phyloP scores from a whole-genome alignment of 2,113 vertebrate genomes.

The Pogona vitticeps region DNA sequence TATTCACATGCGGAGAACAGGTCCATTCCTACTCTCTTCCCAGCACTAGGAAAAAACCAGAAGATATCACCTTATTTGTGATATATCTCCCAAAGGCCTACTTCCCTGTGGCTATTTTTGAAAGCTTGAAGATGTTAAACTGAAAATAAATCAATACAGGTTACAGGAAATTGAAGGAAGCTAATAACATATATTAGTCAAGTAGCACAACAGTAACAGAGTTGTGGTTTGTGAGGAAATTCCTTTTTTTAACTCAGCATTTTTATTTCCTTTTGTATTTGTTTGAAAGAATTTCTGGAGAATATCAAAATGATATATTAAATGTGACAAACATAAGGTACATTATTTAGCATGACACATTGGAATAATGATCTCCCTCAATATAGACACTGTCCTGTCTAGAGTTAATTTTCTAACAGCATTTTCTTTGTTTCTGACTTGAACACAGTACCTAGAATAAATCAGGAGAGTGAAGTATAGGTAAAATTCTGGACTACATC shows the following conservation, averaged over 20 bases:
- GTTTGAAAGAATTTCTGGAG: neutral
- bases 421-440: neutral
- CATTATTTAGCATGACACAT: neutral
- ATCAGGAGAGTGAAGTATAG: neutral
- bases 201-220: neutral
- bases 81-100: neutral
- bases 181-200: constrained; percentile 1
- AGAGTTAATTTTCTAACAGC: neutral
- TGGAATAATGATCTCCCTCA: neutral
- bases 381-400: neutral
- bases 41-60: too few species aligned
- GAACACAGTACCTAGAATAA: neutral
- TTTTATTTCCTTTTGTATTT: neutral
- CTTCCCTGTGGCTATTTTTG: neutral
- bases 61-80: neutral
- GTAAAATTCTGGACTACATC: neutral
- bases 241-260: neutral
- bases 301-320: constrained; percentile 1
- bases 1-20: too few species aligned
- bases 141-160: constrained; percentile 13
- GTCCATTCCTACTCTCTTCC: neutral
- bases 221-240: neutral
- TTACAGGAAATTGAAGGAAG: neutral
- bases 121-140: constrained; percentile 6
- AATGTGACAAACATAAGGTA: neutral